These are phyloP conservation scores for Gallinago stenura DNA, from an alignment of 2,797 vertebrate genomes.

Conservation along the genomic window DNA sequence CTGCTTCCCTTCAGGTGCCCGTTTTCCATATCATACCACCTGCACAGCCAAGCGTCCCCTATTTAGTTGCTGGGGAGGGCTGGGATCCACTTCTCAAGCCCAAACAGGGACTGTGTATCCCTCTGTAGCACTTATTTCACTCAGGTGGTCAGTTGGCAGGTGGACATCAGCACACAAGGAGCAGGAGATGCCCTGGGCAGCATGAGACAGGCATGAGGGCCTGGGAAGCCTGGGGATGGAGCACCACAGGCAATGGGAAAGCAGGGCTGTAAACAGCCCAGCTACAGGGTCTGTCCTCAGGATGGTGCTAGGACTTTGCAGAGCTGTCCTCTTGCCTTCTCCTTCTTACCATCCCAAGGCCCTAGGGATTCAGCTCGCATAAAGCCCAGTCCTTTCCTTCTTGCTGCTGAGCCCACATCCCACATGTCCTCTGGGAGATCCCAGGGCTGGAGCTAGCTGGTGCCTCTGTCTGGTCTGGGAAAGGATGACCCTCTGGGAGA, in stretches of 20 bases:
- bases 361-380: not conserved
- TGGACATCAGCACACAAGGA: not conserved
- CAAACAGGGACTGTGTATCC: not conserved
- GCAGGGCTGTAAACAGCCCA: not conserved
- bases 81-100: not conserved
- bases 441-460: rapidly evolving
- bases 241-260: rapidly evolving
- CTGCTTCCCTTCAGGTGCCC: not conserved
- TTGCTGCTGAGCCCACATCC: not conserved
- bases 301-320: not conserved
- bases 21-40: not conserved
- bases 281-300: not conserved
- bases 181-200: not conserved
- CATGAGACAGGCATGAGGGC: rapidly evolving
- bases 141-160: not conserved
- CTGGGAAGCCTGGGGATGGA: not conserved
- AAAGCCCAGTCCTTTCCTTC: not conserved
- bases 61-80: not conserved
- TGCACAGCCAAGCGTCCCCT: not conserved
- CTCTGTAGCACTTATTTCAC: not conserved
- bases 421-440: not conserved
- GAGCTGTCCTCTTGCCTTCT: not conserved
- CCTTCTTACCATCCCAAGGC: not conserved
- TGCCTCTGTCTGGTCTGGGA: not conserved
- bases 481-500: not conserved